Evolutionary conservation across 2,113 vertebrate species (phyloP).

Genomic region (Brevimyrus niger): DNA sequence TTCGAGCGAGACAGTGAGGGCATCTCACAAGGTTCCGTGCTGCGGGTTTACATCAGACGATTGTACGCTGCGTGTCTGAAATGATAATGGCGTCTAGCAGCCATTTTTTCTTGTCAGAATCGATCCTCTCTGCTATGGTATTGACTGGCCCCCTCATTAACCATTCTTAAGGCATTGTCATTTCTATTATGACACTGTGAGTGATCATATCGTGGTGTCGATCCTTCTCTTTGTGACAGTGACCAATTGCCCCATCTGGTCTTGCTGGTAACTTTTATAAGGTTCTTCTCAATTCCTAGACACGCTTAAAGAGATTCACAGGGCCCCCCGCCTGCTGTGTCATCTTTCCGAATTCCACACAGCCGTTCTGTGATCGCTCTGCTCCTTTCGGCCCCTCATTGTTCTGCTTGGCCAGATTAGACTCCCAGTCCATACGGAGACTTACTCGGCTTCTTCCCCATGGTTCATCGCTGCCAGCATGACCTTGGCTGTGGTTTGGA

Average conservation of each 20-base stretch:
- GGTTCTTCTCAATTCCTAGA: background rate
- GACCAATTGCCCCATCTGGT: background rate
- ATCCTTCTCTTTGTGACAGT: background rate
- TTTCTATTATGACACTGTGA: background rate
- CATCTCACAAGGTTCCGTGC: background rate
- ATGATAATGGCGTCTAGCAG: background rate
- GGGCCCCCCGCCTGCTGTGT: background rate
- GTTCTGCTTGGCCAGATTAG: background rate
- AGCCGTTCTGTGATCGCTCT: background rate
- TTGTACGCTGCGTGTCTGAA: background rate
- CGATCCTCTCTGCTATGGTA: background rate
- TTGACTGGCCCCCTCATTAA: background rate
- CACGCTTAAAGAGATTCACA: background rate
- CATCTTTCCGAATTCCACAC: background rate
- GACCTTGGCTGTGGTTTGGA: background rate
- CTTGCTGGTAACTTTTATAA: background rate
- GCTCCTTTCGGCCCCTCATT: background rate
- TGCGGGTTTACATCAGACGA: background rate
- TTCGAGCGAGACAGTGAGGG: background rate
- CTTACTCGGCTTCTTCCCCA: background rate
- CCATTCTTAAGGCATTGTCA: background rate
- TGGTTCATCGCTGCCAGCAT: background rate
- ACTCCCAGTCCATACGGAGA: background rate
- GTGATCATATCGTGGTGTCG: background rate
- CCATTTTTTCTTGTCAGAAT: background rate